Evolutionary conservation across 1,140 invertebrate species (phyloP), one percentile per base, ranked within the genome.

Genomic region (Pentalonia nigronervosa): DNA sequence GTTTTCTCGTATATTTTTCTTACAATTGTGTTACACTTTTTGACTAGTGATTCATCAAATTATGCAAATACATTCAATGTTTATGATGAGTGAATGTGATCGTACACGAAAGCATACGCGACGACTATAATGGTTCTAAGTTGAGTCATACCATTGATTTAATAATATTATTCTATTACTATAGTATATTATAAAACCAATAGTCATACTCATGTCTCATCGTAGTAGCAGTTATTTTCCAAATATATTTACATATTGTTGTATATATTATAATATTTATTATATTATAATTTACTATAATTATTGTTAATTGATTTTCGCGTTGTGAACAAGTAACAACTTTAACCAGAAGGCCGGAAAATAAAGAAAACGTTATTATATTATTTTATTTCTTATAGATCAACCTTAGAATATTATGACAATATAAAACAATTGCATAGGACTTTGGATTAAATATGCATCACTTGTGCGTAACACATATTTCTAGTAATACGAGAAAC

Each of bases 81-180:
- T 41, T 21, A 30, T 2, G 88, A 56, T 41, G 25, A 53, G n/a
- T 45, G 48, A 89, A 53, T 53, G 86, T 50, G 86, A 88, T 47
- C 23, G 48, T 87, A 60, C 88, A 56, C 34, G 88, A 90, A 41
- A 36, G 23, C 88, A 17, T 60, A 23, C 50, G 23, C 2, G 88
- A 90, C 34, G 34, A 90, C 88, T 53, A 50, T 90, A 53, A 25
- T 34, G 88, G 50, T 90, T 90, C 9, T 34, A 30, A 30, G 50
- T 90, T 90, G 88, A 90, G 88, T 90, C 88, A 90, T 90, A 56
- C 50, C 56, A 60, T 60, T 60, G 56, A 60, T 60, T 60, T 60
- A 9, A 60, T 60, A 60, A 60, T 25, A 56, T 25, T 56, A 56
- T 25, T 23, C 60, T 14, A 67, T 67, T n/a, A 30, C 56, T 30